These are phyloP conservation scores for Actias luna DNA, from an alignment of 2,888 invertebrate genomes.

Conservation along the genomic window DNA sequence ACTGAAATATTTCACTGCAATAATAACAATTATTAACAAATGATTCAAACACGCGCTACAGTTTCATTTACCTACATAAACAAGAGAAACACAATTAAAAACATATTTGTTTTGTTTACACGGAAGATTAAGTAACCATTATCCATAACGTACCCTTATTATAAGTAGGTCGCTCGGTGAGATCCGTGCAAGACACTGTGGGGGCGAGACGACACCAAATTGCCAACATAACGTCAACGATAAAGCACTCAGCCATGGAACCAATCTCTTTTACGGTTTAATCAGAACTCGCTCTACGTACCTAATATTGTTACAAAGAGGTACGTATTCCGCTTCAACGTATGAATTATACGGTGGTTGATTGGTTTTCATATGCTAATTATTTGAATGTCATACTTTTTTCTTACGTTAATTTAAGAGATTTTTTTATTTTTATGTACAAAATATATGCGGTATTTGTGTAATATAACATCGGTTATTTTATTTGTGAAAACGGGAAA, in stretches of 20 bases:
- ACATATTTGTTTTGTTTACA: neutral
- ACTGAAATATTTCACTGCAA: too few species aligned
- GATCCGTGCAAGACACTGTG: constrained; percentile 34
- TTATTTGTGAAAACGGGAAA: too few species aligned
- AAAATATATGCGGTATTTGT: too few species aligned
- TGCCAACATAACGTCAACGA: constrained; percentile 71
- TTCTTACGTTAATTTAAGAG: too few species aligned
- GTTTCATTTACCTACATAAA: neutral
- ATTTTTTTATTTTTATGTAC: too few species aligned
- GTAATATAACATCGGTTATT: too few species aligned
- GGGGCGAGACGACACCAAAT: constrained; percentile 55
- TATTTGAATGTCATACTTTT: constrained; percentile 13
- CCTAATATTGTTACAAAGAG: constrained; percentile 45
- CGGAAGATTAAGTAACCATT: constrained; percentile 5
- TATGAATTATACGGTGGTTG: constrained; percentile 19
- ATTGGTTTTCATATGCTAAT: constrained; percentile 31
- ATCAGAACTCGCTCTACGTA: constrained; percentile 67
- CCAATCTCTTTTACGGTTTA: constrained; percentile 79
- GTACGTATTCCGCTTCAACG: constrained; percentile 19
- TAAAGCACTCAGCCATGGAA: constrained; percentile 71
- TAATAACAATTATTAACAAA: too few species aligned
- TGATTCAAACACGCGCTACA: neutral
- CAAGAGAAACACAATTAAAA: neutral
- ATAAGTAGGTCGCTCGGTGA: constrained; percentile 22
- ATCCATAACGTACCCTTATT: constrained; percentile 17